Percentiles rank a stretch among this genome's conserved stretches.
Conservation (phyloP, 1,140 invertebrate genomes). For the Cydia amplana region DNA sequence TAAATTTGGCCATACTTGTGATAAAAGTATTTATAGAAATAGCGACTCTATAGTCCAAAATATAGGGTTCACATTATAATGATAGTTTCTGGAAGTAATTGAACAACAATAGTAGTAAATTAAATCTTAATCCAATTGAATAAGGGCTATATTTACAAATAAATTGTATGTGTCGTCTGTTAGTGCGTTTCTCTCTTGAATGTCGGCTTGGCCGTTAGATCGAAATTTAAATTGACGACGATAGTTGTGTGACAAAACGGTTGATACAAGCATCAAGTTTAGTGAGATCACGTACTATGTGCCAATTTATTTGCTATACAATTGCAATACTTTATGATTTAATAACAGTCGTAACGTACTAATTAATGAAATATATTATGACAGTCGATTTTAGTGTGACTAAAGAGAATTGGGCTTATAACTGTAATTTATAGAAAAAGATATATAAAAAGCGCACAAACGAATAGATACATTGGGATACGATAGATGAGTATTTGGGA, state of each 20-base stretch:
- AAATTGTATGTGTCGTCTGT: not conserved
- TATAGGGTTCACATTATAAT: not conserved
- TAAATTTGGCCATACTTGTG: not conserved
- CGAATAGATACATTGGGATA: too few species aligned
- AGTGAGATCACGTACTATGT: not conserved
- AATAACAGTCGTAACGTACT: too few species aligned
- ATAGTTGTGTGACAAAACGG: slow-evolving; percentile 14
- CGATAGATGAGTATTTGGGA: too few species aligned
- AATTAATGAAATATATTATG: too few species aligned
- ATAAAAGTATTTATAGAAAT: not conserved
- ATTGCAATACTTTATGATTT: not conserved
- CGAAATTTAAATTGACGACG: slow-evolving; percentile 2
- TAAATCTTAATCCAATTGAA: not conserved
- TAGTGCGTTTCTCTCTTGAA: not conserved
- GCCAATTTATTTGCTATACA: not conserved
- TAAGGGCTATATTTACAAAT: not conserved
- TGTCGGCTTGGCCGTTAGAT: not conserved
- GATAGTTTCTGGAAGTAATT: not conserved
- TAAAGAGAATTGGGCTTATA: too few species aligned
- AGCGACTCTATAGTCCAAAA: not conserved
- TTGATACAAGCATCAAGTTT: not conserved
- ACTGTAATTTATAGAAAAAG: too few species aligned
- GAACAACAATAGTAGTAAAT: not conserved
- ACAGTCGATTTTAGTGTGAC: too few species aligned
- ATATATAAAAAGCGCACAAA: too few species aligned